Conservation (phyloP, 1,140 invertebrate genomes). For the Pseudobourletiella spinata region DNA sequence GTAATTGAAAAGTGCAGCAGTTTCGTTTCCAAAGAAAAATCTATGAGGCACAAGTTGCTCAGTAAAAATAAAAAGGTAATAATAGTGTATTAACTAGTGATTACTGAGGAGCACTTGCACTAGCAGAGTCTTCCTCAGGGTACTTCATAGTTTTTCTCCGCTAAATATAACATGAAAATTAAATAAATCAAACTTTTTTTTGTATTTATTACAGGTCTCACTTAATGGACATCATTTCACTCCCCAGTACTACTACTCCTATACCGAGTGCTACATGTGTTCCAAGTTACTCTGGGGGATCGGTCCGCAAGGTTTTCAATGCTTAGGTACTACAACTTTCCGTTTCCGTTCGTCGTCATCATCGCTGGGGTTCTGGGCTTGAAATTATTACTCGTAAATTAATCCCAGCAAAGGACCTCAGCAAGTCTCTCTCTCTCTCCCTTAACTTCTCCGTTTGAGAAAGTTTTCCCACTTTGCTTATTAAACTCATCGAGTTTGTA, state of each 20-base stretch:
- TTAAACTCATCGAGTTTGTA: too few relatives aligned
- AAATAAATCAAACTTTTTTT: background rate
- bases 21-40: conserved; percentile 77
- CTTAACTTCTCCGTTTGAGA: too few relatives aligned
- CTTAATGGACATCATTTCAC: conserved; percentile 82
- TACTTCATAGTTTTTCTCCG: too few relatives aligned
- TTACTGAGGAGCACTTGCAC: background rate
- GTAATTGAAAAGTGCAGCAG: conserved; percentile 59
- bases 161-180: background rate
- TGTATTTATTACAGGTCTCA: conserved; percentile 47
- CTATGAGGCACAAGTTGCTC: conserved; percentile 58
- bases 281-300: conserved; percentile 86
- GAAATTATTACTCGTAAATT: too few relatives aligned
- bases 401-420: too few relatives aligned
- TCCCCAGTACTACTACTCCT: conserved; percentile 75
- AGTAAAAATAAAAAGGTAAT: conserved; percentile 59
- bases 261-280: conserved; percentile 88
- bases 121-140: background rate
- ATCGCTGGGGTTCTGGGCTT: too few relatives aligned
- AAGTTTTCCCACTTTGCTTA: too few relatives aligned
- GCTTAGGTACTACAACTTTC: conserved; percentile 13
- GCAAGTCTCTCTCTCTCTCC: too few relatives aligned
- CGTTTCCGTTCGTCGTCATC: too few relatives aligned
- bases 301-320: conserved; percentile 70
- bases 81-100: too few relatives aligned